Base-by-base conservation (phyloP, 2,797 vertebrate species). In the Pachyuromys duprasi region DNA sequence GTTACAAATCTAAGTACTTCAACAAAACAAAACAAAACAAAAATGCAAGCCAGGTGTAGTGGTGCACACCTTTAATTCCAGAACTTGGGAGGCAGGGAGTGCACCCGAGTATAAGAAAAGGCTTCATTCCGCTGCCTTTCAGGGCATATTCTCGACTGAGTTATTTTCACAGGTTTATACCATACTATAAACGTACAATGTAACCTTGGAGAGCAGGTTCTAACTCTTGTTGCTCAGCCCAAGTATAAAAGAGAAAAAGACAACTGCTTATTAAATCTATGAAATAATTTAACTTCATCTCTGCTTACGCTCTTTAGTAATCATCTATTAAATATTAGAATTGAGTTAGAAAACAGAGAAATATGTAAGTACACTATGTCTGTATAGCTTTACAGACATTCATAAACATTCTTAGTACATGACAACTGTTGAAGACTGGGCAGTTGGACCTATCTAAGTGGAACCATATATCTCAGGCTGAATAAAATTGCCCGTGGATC, bases 281-380 rank as follows among this genome's bases (percentile, higher is more conserved):
- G 89, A 93, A 95, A 86, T 86, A 86, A 95, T 92, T 95, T 45
- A 90, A 90, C 42, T 93, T 86, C 5, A 89, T 82, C 62, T 88
- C 33, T 94, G 76, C 45, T 96, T 97, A 93, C 79, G 89, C 17
- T 94, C 33, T 95, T 90, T 93, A 92, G 39, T 91, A 78, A 86
- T 90, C 17, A 86, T 15, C 36, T 92, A 75, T 28, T 86, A 81
- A 95, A 80, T 92, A 93, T 67, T 86, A 96, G 33, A 93, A 82
- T 28, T 65, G 20, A 83, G 13, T n/a, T 67, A 93, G 57, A 90
- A 90, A 91, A 90, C 12, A 75, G 42, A 88, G 53, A 17, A 67
- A 31, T 14, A 26, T 3, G 28, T 24, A 42, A 17, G 60, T 0
- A 42, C 1, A 49, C n/a, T 49, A 8, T 70, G 5, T 96, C 72